Evolutionary conservation across 2,113 vertebrate genomes (phyloP).

Genomic region (Menura novaehollandiae): DNA sequence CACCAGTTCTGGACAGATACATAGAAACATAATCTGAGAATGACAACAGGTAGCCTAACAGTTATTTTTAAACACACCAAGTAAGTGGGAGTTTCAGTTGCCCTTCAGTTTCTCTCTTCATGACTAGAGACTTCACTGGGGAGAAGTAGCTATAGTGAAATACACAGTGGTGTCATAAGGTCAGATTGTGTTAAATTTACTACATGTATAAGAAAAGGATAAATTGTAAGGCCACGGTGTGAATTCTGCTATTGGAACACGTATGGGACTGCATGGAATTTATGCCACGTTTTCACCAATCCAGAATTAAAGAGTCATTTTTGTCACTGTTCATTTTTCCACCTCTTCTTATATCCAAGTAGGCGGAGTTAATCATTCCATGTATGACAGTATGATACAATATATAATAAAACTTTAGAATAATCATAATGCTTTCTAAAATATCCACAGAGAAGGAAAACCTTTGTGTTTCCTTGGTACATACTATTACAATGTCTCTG

Average conservation of each 20-base stretch:
- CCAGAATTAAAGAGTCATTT: neutral
- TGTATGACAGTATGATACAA: neutral
- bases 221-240: neutral
- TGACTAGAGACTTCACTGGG: neutral
- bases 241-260: neutral
- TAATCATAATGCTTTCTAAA: neutral
- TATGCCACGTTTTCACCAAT: neutral
- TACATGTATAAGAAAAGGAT: neutral
- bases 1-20: neutral
- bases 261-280: neutral
- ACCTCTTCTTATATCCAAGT: neutral
- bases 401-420: neutral
- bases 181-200: neutral
- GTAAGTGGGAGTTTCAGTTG: neutral
- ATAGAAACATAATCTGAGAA: neutral
- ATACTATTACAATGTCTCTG: neutral
- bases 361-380: neutral
- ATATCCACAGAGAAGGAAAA: neutral
- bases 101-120: neutral
- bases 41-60: neutral
- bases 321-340: neutral
- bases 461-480: neutral
- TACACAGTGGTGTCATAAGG: neutral
- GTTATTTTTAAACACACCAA: neutral
- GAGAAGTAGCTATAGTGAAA: neutral